Evolutionary conservation across 2,797 vertebrate species (phyloP), one percentile per base, ranked within the genome.

Genomic region (Eleutherodactylus coqui): DNA sequence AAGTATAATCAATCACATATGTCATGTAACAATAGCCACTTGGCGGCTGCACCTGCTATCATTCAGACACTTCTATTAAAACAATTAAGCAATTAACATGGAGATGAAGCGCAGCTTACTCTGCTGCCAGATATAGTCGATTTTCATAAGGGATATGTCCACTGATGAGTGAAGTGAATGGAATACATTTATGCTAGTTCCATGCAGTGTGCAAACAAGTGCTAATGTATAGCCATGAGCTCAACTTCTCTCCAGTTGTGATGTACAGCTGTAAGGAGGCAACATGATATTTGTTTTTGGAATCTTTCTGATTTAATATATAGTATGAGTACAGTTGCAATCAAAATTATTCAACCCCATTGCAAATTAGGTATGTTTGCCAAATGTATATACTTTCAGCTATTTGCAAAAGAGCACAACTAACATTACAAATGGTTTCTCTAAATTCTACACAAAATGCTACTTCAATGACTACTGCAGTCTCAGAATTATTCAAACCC

Each of bases 1-100:
- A 78, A 75, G 70, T 82, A 24, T 86, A 86, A 86, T 86, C 85
- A 86, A 86, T 86, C 85, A 86, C 49, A 82, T 27, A 70, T 83
- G 79, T 82, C 85, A 82, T 55, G 60, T 82, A 82, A 86, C 85
- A 86, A 86, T 86, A 67, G 79, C 45, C 58, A 58, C 72, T 70
- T 77, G 79, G 79, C 73, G 36, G n/a, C 73, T 69, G 79, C 85
- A 86, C 85, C 85, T 86, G 85, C 79, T 70, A 78, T 82, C 34
- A 47, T 78, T 77, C 79, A 82, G 41, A 69, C 79, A 82, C 85
- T 79, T 86, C 82, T 86, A 76, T 86, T 86, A 86, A 82, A 75
- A 86, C 79, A 82, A 82, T 86, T 73, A 82, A 77, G 79, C 72
- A 86, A 86, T 86, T 86, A 82, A 43, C 73, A 77, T 83, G 29